phyloP scores from a whole-genome alignment of 2,797 vertebrate species.

The Rousettus madagascariensis region DNA sequence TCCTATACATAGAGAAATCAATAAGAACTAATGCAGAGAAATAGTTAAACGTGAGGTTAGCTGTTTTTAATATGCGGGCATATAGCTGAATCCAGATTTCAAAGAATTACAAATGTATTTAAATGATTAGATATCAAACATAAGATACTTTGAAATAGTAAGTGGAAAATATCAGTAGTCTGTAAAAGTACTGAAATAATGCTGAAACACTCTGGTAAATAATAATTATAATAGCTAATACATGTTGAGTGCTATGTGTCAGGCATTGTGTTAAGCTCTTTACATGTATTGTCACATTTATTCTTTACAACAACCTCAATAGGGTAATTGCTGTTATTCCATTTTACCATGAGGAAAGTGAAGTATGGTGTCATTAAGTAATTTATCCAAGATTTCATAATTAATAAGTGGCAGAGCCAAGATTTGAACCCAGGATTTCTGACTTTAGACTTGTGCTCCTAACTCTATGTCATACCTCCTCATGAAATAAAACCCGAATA shows the following conservation, averaged over 20 bases:
- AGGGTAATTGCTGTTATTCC: neutral
- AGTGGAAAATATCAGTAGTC: neutral
- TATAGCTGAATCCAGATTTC: slow-evolving; percentile 6
- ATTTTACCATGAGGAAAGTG: neutral
- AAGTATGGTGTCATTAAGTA: neutral
- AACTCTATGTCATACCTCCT: neutral
- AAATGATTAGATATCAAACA: neutral
- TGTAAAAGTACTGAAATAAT: slow-evolving; percentile 18
- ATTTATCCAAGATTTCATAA: neutral
- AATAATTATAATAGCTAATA: neutral
- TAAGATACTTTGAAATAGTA: neutral
- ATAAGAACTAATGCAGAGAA: neutral
- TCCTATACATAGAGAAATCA: neutral
- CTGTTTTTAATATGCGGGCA: slow-evolving; percentile 13
- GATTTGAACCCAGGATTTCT: slow-evolving; percentile 7
- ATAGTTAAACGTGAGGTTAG: neutral
- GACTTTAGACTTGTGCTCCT: neutral
- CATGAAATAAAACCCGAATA: slow-evolving; percentile 29
- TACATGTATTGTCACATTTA: neutral
- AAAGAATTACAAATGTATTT: neutral
- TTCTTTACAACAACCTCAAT: neutral
- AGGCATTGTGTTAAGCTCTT: neutral
- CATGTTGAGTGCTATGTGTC: neutral
- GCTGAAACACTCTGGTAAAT: neutral
- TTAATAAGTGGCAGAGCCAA: neutral